These are phyloP conservation scores for Oligia strigilis DNA, from an alignment of 2,888 invertebrate species.

Conservation along the genomic window DNA sequence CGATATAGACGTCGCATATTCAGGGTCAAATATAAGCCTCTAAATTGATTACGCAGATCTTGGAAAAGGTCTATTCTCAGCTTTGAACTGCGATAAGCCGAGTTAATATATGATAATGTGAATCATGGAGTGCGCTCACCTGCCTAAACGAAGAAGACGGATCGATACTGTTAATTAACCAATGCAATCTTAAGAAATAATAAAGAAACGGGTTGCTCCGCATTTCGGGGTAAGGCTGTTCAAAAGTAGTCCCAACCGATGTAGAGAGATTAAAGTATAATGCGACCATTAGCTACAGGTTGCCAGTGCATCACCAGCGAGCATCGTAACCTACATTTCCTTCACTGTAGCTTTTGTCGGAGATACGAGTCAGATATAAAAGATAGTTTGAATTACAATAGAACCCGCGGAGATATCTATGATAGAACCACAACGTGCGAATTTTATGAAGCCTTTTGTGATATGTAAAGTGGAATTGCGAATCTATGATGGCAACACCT, in stretches of 20 bases:
- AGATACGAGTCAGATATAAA: slow-evolving; percentile 13
- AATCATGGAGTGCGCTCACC: background rate
- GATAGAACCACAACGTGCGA: slow-evolving; percentile 19
- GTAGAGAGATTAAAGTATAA: slow-evolving; percentile 20
- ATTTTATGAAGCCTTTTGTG: slow-evolving; percentile 37
- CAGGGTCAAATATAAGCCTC: slow-evolving; percentile 17
- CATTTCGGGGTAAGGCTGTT: background rate
- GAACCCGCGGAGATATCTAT: background rate
- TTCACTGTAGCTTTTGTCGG: slow-evolving; percentile 7
- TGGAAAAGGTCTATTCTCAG: background rate
- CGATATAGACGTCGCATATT: slow-evolving; percentile 35
- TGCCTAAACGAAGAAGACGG: background rate
- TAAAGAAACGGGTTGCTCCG: no score
- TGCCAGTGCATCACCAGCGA: slow-evolving; percentile 12
- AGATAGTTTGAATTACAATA: slow-evolving; percentile 35
- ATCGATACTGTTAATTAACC: background rate
- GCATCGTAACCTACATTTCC: slow-evolving; percentile 33
- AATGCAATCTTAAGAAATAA: background rate
- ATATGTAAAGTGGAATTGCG: slow-evolving; percentile 33
- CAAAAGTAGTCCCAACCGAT: background rate
- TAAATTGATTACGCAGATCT: slow-evolving; percentile 10
- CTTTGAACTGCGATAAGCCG: background rate
- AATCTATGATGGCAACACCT: slow-evolving; percentile 31
- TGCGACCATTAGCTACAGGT: slow-evolving; percentile 18
- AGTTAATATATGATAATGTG: background rate